phyloP scores from a whole-genome alignment of 2,113 vertebrate species.

The Malurus alboscapulatus region DNA sequence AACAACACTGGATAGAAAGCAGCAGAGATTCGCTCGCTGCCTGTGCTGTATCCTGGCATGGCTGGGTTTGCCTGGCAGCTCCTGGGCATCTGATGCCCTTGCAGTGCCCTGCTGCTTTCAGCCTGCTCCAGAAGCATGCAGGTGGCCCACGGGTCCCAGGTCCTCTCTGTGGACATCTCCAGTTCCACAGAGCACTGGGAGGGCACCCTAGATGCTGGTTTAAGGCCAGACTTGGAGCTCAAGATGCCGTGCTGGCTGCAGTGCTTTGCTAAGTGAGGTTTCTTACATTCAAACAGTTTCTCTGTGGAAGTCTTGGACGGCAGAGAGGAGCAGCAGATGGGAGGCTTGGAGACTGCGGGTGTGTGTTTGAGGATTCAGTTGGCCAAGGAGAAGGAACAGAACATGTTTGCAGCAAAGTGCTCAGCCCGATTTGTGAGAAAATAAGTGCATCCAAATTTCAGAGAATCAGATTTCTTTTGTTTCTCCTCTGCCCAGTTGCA shows the following conservation, averaged over 20 bases:
- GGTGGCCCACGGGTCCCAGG: accelerated
- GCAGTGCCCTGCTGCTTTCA: not conserved
- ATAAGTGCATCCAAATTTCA: not conserved
- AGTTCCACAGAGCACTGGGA: not conserved
- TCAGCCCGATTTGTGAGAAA: not conserved
- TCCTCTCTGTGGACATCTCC: not conserved
- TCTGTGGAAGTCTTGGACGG: conserved; percentile 25
- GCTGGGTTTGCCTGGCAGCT: not conserved
- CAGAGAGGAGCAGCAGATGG: conserved; percentile 32
- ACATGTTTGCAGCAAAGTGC: not conserved
- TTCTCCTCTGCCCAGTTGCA: not conserved
- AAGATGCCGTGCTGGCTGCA: not conserved
- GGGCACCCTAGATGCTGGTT: not conserved
- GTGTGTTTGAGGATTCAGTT: not conserved
- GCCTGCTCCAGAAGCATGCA: not conserved
- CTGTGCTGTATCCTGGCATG: not conserved
- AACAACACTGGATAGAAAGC: not conserved
- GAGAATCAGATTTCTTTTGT: not conserved
- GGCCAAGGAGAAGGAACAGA: not conserved
- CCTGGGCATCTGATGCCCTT: not conserved
- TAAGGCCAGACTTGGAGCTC: not conserved
- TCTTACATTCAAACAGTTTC: not conserved
- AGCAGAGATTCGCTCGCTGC: accelerated
- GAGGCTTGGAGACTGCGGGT: not conserved
- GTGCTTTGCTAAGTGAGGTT: not conserved